phyloP scores from a whole-genome alignment of 2,888 invertebrate genomes.

The Ochropleura plecta region DNA sequence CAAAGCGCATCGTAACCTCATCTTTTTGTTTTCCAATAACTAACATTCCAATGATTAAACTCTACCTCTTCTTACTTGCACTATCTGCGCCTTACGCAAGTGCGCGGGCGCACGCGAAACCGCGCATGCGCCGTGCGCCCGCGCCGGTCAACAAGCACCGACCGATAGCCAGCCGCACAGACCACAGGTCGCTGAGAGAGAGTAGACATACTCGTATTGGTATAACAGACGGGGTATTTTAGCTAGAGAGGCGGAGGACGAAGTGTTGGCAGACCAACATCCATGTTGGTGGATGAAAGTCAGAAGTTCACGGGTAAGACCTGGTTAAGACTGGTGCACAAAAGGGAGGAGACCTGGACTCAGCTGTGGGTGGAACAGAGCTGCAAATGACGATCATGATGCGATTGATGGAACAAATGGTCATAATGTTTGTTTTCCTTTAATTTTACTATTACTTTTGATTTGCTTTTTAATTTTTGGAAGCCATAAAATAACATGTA shows the following conservation, averaged over 20 bases:
- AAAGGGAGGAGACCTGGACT: not conserved
- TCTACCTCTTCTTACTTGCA: constrained; percentile 31
- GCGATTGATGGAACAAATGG: not conserved
- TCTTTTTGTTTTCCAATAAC: not conserved
- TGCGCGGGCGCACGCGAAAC: constrained; percentile 61
- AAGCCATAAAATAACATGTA: no score
- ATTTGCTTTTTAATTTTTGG: no score
- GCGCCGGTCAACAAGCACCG: constrained; percentile 52
- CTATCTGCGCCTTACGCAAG: constrained; percentile 62
- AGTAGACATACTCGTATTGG: not conserved
- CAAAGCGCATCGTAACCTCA: no score
- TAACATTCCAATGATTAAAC: no score
- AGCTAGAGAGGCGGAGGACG: not conserved
- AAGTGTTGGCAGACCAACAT: not conserved
- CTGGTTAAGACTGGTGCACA: not conserved
- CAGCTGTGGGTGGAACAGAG: not conserved
- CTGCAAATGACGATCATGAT: not conserved
- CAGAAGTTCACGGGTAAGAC: not conserved
- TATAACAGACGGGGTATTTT: not conserved
- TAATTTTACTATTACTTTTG: no score
- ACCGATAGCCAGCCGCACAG: constrained; percentile 9
- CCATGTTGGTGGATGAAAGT: not conserved
- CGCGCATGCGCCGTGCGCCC: constrained; percentile 49
- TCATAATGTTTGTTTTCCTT: no score
- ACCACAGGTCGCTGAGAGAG: constrained; percentile 6